phyloP scores from a whole-genome alignment of 2,113 vertebrate genomes.

The Cottus gobio region DNA sequence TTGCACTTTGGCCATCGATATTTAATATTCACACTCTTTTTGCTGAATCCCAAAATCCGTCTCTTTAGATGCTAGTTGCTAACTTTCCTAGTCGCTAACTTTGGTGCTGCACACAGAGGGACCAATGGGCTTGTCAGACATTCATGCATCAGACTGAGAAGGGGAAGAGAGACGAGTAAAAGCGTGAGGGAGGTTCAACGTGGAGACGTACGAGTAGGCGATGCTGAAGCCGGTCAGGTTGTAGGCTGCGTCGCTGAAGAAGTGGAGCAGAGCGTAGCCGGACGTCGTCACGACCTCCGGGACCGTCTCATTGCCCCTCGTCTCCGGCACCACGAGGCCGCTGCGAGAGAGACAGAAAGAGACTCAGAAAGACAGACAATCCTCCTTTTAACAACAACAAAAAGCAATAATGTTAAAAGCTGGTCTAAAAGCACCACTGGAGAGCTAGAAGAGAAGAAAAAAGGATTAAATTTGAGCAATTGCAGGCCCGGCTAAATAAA shows the following conservation, averaged over 20 bases:
- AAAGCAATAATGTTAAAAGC: slow-evolving; percentile 9
- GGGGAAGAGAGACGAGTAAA: background rate
- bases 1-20: no score
- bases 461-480: slow-evolving; percentile 7
- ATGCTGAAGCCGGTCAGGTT: slow-evolving; percentile 96
- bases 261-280: slow-evolving; percentile 94
- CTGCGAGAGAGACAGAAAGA: slow-evolving; percentile 71
- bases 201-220: slow-evolving; percentile 91
- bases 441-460: slow-evolving; percentile 25
- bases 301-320: slow-evolving; percentile 90
- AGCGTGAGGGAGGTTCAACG: background rate
- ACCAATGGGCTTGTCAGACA: background rate
- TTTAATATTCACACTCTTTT: background rate
- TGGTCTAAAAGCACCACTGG: slow-evolving; percentile 11
- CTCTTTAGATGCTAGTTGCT: background rate
- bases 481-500: background rate
- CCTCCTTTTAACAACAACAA: background rate
- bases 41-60: no score
- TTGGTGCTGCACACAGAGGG: background rate
- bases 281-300: slow-evolving; percentile 95
- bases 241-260: slow-evolving; percentile 97
- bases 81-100: background rate
- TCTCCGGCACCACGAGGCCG: slow-evolving; percentile 92
- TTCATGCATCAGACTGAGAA: background rate
- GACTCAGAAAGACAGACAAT: background rate